Evolutionary conservation across 2,797 vertebrate species (phyloP).

Genomic region (Rhabdomys pumilio): DNA sequence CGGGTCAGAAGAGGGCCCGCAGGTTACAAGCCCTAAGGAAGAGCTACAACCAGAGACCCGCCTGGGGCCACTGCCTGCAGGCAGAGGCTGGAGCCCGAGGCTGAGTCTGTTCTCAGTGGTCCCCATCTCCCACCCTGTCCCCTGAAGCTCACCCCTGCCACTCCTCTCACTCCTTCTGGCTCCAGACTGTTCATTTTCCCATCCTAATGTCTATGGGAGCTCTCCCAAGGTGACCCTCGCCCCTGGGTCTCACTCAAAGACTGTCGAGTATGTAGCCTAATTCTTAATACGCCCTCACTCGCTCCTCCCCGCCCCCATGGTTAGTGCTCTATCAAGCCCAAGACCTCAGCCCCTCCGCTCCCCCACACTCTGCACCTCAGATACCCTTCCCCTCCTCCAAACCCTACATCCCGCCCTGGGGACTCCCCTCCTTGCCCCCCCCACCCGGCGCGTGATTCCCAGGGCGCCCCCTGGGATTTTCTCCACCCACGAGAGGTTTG

Average conservation of each 20-base stretch:
- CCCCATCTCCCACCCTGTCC: not conserved
- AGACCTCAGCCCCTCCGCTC: not conserved
- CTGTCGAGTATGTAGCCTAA: not conserved
- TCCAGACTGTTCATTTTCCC: not conserved
- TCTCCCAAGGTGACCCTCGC: not conserved
- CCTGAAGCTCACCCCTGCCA: not conserved
- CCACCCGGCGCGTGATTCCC: not conserved
- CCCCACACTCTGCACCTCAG: not conserved
- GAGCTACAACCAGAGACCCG: not conserved
- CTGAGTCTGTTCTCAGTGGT: not conserved
- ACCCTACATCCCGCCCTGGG: not conserved
- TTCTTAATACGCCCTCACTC: no score
- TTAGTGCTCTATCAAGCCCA: not conserved
- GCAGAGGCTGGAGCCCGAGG: not conserved
- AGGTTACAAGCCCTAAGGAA: not conserved
- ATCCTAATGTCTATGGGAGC: no score
- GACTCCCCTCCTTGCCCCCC: not conserved
- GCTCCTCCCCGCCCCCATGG: not conserved
- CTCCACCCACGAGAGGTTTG: slow-evolving; percentile 56
- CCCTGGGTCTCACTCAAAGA: not conserved
- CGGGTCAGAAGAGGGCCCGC: not conserved
- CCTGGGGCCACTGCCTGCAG: not conserved
- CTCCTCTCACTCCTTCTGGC: not conserved
- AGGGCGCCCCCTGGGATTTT: slow-evolving; percentile 55
- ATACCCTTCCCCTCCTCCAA: not conserved